These are phyloP conservation scores for Cryptotis parvus DNA, from an alignment of 2,113 vertebrate genomes.

Conservation along the genomic window DNA sequence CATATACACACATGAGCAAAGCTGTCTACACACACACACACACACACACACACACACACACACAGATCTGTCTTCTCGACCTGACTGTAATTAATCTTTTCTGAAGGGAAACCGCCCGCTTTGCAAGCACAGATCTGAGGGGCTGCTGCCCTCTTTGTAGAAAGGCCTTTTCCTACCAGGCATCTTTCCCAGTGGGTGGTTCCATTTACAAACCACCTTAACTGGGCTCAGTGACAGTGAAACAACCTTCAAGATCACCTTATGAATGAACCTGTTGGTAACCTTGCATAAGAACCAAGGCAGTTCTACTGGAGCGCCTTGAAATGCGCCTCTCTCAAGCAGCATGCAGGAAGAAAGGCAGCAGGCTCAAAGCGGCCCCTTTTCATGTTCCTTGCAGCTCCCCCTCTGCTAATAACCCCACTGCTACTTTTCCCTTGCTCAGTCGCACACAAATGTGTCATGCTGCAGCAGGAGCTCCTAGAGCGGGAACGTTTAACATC, in stretches of 20 bases:
- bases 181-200: conserved; percentile 86
- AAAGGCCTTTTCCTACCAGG: conserved; percentile 87
- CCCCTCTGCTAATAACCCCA: conserved; percentile 83
- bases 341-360: conserved; percentile 78
- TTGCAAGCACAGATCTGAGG: conserved; percentile 85
- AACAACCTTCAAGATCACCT: conserved; percentile 87
- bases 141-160: conserved; percentile 84
- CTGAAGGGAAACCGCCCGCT: conserved; percentile 79
- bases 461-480: conserved; percentile 79
- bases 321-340: conserved; percentile 84
- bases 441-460: conserved; percentile 82
- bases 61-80: conserved; percentile 81
- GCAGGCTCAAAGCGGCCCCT: conserved; percentile 68
- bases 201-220: conserved; percentile 84
- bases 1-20: conserved; percentile 1
- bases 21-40: neutral
- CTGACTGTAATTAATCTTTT: conserved; percentile 89
- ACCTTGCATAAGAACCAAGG: conserved; percentile 84
- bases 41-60: conserved; percentile 58
- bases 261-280: conserved; percentile 85
- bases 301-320: conserved; percentile 80
- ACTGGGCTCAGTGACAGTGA: conserved; percentile 82
- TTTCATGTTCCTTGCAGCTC: conserved; percentile 83
- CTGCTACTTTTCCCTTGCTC: conserved; percentile 81
- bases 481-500: conserved; percentile 81